Percentiles rank a stretch among this genome's conserved stretches.
Evolutionary conservation across 2,888 invertebrate genomes (phyloP).

Genomic region (Lasioglossum marginatum): DNA sequence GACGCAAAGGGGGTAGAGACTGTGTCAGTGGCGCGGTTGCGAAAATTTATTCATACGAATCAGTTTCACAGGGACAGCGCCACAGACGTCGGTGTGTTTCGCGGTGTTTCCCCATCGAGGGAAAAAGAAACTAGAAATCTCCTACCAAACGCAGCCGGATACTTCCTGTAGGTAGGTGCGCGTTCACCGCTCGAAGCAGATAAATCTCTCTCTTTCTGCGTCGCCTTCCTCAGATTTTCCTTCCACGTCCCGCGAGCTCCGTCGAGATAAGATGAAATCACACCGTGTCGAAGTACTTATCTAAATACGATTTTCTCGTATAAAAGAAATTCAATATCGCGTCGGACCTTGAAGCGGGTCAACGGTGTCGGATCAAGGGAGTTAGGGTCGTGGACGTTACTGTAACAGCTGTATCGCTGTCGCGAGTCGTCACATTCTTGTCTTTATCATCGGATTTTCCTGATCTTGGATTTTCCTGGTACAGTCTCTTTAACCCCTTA

Average conservation of each 20-base stretch:
- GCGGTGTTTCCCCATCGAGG: conserved; percentile 36
- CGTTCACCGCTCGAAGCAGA: conserved; percentile 62
- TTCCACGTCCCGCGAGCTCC: conserved; percentile 41
- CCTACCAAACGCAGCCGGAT: conserved; percentile 47
- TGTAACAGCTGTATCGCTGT: neutral
- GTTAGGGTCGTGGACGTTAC: neutral
- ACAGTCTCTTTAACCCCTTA: too few species aligned
- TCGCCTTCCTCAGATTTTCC: conserved; percentile 21
- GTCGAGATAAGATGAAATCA: conserved; percentile 60
- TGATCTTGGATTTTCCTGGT: too few species aligned
- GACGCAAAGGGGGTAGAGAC: neutral
- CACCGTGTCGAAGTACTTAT: conserved; percentile 53
- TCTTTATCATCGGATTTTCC: neutral
- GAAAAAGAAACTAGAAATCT: conserved; percentile 52
- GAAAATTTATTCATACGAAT: conserved; percentile 68
- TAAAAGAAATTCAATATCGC: conserved; percentile 52
- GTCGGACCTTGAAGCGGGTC: neutral
- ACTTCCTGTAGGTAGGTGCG: conserved; percentile 33
- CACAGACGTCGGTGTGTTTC: conserved; percentile 31
- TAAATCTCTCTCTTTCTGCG: conserved; percentile 68
- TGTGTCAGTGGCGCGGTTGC: conserved; percentile 2
- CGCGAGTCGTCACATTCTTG: neutral
- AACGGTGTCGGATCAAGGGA: conserved; percentile 9
- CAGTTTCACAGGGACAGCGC: conserved; percentile 48
- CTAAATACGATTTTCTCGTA: conserved; percentile 61